Base-by-base conservation (phyloP, 2,888 invertebrate genomes). In the Hemaris fuciformis region DNA sequence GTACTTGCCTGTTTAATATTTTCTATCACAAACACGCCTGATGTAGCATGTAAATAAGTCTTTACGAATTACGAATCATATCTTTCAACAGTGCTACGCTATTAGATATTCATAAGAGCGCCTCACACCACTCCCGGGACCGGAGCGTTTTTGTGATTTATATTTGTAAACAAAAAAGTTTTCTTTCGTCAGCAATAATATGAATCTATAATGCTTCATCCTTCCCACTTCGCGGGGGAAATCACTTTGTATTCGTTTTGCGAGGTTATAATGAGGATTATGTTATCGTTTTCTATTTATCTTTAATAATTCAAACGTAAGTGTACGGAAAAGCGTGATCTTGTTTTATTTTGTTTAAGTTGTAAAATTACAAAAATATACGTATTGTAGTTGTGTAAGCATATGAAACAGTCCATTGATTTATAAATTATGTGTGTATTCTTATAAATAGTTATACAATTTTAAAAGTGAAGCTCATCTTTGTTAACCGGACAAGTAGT, bases 41-140 rank as follows among this genome's bases (percentile, higher is more conserved):
- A 75, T 76, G 78, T 76, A 72, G 74, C 80, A 81, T 81, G 77
- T 83, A 85, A 85, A 87, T 85, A 85, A 81, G 85, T 85, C 84
- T 76, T 79, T 74, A 71, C 77, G 81, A 85, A 87, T 89, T 87
- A 87, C 77, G 80, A 71, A 76, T 81, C 78, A 76, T 81, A 87
- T 89, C 85, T 86, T 85, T 88, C 85, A 87, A 85, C 81, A 77
- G 76, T 85, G 85, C 84, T 74, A 72, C 77, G 69, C 80, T 83
- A 88, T 89, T 87, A 87, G 85, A 79, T 88, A 88, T 89, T 89
- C 88, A 87, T 88, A 84, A 87, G 84, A 75, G 77, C 74, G 75
- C 75, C 71, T 68, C 69, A 70, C 70, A 68, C 73, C 75, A 10
- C 13, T 13, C 34, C 71, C 67, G 68, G 68, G 73, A 69, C 67